These are phyloP conservation scores for Brotogeris chrysoptera DNA, from an alignment of 2,797 vertebrate genomes.

Conservation along the genomic window DNA sequence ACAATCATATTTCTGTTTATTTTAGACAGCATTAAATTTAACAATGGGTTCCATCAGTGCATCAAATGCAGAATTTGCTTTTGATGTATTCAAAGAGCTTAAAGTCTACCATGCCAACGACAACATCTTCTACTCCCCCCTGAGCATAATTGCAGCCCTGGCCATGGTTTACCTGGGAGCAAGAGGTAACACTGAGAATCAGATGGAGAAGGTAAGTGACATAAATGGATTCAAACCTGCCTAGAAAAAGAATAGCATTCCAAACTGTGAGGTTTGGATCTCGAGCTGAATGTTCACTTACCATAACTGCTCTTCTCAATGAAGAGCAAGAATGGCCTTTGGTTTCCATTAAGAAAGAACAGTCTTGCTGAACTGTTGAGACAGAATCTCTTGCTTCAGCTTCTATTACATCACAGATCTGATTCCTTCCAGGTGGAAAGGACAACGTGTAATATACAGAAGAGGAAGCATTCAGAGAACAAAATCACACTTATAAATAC, in stretches of 20 bases:
- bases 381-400: neutral
- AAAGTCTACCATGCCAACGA: conserved; percentile 1
- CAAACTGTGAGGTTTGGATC: neutral
- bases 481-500: neutral
- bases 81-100: conserved; percentile 71
- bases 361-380: neutral
- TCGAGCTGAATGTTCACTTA: neutral
- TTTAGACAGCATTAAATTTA: neutral
- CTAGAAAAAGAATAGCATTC: neutral
- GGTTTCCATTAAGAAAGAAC: neutral
- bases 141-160: conserved; percentile 71
- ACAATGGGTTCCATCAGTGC: conserved; percentile 70
- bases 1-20: neutral
- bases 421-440: neutral
- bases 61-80: conserved; percentile 72
- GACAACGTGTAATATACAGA: neutral
- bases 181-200: conserved; percentile 66
- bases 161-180: conserved; percentile 74
- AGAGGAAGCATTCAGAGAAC: neutral
- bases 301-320: neutral
- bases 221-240: neutral
- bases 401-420: neutral
- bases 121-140: conserved; percentile 71
- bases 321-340: neutral
- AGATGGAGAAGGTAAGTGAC: conserved; percentile 73